Base-by-base conservation (phyloP, 1,140 invertebrate genomes). In the Aphelinus atriplicis region DNA sequence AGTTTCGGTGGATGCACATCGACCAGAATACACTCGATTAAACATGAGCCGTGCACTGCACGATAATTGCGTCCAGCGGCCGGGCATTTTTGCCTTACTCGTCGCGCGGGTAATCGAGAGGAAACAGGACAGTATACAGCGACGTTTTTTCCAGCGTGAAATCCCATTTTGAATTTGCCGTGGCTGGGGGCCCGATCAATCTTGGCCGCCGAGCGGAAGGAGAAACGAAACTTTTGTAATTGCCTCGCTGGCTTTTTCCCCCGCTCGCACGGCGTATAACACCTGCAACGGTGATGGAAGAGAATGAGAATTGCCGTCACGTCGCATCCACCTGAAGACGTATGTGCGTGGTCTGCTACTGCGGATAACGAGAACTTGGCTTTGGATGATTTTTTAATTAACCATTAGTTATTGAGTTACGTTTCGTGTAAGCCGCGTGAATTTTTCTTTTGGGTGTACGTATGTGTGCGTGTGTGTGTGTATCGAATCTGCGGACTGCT, bases 171-270 rank as follows among this genome's bases (percentile, higher is more conserved):
- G 60, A 62, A 56, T 71, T 56, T 10, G 46, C 2, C 48, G 51
- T 1, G 60, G 43, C 26, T 26, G 26, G 26, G 57, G 61, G 43
- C 9, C 61, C 70, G 51, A 71, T 71, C 70, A 64, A 71, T 71
- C 70, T 71, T 63, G 1, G 3, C 6, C 62, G 62, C 51, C 47
- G n/a, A 7, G 53, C 5, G 53, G 46, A 26, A 46, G 9, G 42
- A 47, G 60, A 70, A 62, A 53, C 50, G 5, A 58, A 72, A 72
- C 51, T 65, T 65, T 72, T 50, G 71, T 72, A 72, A 72, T 72
- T 72, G 71, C 61, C 43, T 57, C 42, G 61, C 26, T 26, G 26
- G 55, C 1, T 57, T 56, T 71, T 72, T 64, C 62, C 57, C 42
- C 9, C 6, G 62, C 58, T 42, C 56, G 6, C 26, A 26, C 26